Base-by-base conservation (phyloP, 2,888 invertebrate species). In the Hedychridium roseum region DNA sequence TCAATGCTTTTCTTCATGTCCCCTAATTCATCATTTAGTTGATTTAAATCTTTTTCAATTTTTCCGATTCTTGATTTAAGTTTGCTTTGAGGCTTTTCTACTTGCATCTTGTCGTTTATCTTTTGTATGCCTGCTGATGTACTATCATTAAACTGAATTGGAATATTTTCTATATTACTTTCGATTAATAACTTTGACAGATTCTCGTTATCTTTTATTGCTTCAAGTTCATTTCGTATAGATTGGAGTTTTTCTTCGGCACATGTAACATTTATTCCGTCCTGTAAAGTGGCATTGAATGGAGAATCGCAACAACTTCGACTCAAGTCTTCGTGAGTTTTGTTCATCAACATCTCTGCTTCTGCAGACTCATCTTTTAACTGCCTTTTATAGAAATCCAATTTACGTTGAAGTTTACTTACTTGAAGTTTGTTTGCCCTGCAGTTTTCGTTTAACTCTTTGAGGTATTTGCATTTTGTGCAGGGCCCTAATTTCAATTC, bases 191-290 rank as follows among this genome's bases (percentile, higher is more conserved):
- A n/a, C n/a, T n/a, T n/a, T n/a, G n/a, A n/a, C n/a, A n/a, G n/a
- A n/a, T n/a, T n/a, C n/a, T n/a, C n/a, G n/a, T 69, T 60, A 1
- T 63, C 57, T 41, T 64, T 69, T 5, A 76, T 30, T 9, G 44
- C 54, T 31, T 73, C 67, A 6, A 74, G 30, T 28, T 76, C 70
- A 2, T 43, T 61, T 4, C 60, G 60, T n/a, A 75, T 42, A 6
- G 41, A 43, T 2, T 64, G 59, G 34, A 77, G 59, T 35, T 65
- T 67, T 3, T 74, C 72, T 37, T 78, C 76, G 4, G 73, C 56
- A 1, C 57, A 42, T 0, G 70, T 66, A 2, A 74, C 62, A 17
- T 71, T 68, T 15, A 63, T 32, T 11, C 43, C 65, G 3, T 74
- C 73, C 1, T 48, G 26, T 6, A 45, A 41, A 37, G 66, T 73